A percentile compares a stretch with the other conserved stretches of the same genome.
Conservation (phyloP, 2,113 vertebrate genomes). For the Epinephelus lanceolatus region DNA sequence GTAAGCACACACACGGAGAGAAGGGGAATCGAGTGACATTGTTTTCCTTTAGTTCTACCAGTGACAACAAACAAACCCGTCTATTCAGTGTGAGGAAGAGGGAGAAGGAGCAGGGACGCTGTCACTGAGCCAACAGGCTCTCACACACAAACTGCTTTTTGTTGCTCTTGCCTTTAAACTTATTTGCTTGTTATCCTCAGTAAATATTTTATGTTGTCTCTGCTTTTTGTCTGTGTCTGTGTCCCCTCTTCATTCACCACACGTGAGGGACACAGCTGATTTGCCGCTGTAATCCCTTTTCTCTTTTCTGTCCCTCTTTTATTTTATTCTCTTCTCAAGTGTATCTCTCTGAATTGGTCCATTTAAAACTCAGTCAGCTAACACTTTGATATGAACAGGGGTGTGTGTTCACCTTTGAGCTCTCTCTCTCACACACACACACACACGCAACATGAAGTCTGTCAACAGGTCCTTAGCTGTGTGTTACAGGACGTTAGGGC, state of each 20-base stretch:
- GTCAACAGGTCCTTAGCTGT: background rate
- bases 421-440: background rate
- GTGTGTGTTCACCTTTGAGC: too few relatives aligned
- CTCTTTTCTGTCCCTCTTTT: background rate
- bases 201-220: constrained; percentile 46
- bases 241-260: constrained; percentile 2
- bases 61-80: constrained; percentile 68
- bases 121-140: constrained; percentile 65
- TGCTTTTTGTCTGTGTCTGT: constrained; percentile 4
- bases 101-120: constrained; percentile 61
- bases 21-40: constrained; percentile 57
- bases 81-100: constrained; percentile 57
- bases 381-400: too few relatives aligned
- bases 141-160: constrained; percentile 64
- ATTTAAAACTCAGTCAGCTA: too few relatives aligned
- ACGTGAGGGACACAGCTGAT: background rate
- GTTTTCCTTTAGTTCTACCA: constrained; percentile 70
- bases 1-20: constrained; percentile 39
- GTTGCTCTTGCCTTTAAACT: constrained; percentile 57
- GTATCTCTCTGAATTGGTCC: too few relatives aligned
- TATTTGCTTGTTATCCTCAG: constrained; percentile 58
- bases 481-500: too few relatives aligned
- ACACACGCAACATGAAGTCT: background rate
- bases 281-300: background rate
- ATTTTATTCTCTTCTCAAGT: background rate